Base-by-base conservation (phyloP, 1,140 invertebrate genomes). In the Ceratina australensis region DNA sequence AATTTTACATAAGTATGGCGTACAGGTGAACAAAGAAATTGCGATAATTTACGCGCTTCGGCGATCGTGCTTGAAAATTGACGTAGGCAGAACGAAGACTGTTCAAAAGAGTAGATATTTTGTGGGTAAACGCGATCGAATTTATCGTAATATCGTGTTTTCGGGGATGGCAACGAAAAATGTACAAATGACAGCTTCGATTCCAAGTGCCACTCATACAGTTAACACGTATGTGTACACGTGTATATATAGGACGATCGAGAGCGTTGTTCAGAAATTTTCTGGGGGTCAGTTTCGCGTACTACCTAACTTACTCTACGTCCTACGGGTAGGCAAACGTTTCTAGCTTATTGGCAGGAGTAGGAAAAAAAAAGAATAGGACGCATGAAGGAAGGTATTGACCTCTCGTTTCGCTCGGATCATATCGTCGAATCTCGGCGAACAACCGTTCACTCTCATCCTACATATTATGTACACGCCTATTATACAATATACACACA, bases 391-490 rank as follows among this genome's bases (percentile, higher is more conserved):
- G 24, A 50, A 15, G 28, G 64, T 20, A 65, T n/a, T 18, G 7
- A 50, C 3, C 12, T 13, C 26, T 52, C 65, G 24, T 18, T 52
- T 67, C 8, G 2, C 7, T 65, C 22, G 15, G 28, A 47, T 3
- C 49, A 54, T 20, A 67, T 28, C 24, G 16, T 52, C 54, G 20
- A 13, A 54, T 68, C 20, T 28, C n/a, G n/a, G 47, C 49, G 49
- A 68, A 28, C 65, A 28, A 68, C 18, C 65, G 50, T 50, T 66
- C 50, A 66, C 47, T 16, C 47, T 18, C 64, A 68, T 54, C 49
- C 65, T 68, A 49, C 28, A 52, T 54, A 68, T 52, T 54, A 24
- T 42, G 15, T 60, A 4, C 28, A 28, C 26, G 20, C 64, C 52
- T 64, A 15, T 28, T 42, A 54, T 1, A 24, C 49, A 26, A 57